Evolutionary conservation across 2,113 vertebrate species (phyloP), one percentile per base, ranked within the genome.

Genomic region (Laterallus jamaicensis): DNA sequence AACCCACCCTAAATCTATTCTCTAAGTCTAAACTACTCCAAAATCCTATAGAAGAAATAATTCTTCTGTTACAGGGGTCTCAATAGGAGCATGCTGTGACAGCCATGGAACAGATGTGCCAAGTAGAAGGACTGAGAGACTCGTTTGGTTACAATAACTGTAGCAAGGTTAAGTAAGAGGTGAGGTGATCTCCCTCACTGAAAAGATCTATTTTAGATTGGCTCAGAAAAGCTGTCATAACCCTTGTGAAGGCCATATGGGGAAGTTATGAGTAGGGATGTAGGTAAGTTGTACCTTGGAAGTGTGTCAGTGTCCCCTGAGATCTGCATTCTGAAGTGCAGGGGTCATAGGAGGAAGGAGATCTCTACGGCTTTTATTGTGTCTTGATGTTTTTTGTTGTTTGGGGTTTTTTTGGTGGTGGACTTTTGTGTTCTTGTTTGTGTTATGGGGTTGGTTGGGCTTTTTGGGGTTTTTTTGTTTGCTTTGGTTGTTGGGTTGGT

Each of bases 401-500:
- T 59, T 31, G 17, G 22, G 54, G 20, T 21, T 49, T 49, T 47
- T 16, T 16, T 69, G 3, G 4, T 31, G 25, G 13, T 25, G 8
- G 7, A 49, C 21, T 22, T 49, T 49, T 49, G 19, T 49, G 49
- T 49, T 49, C 49, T 49, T 20, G 47, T 49, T 49, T 49, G 47
- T 49, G 47, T 49, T 49, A 19, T 49, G 52, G 52, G 50, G 12
- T 50, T 19, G 0, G 1, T 0, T 37, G 52, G 2, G 50, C 47
- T n/a, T 22, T 6, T 35, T n/a, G 11, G 10, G 44, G 12, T 62
- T 49, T 49, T 6, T 47, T 24, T 1, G 12, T 15, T 68, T 3
- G 3, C 21, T 50, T 21, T 29, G 25, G 10, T 24, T 6, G 5
- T 15, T 3, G 4, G 7, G 39, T 37, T 31, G n/a, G 15, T 0